These are phyloP conservation scores for Psettodes erumei DNA, from an alignment of 2,113 vertebrate genomes.

Conservation along the genomic window DNA sequence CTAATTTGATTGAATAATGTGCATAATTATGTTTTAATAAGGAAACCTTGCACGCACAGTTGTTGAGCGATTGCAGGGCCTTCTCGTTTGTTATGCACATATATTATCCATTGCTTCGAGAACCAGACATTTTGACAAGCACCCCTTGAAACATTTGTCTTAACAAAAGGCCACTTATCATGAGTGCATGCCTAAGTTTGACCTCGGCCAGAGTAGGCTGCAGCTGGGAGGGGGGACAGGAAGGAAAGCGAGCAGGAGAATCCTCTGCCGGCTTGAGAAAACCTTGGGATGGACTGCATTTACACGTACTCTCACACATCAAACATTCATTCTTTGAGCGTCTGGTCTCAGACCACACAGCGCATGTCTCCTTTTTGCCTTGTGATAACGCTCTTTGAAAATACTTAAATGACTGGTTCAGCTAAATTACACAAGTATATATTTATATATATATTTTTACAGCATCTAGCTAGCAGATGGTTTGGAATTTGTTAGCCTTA, in stretches of 20 bases:
- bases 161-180: constrained; percentile 63
- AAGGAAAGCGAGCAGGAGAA: neutral
- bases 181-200: constrained; percentile 56
- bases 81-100: constrained; percentile 62
- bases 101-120: constrained; percentile 49
- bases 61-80: constrained; percentile 46
- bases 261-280: constrained; percentile 11
- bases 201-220: constrained; percentile 36
- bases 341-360: constrained; percentile 1
- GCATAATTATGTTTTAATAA: constrained; percentile 66
- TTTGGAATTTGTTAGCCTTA: neutral
- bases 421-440: neutral
- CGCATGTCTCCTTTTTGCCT: neutral
- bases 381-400: neutral
- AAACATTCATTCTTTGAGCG: constrained; percentile 26
- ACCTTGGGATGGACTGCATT: constrained; percentile 11
- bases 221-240: constrained; percentile 26
- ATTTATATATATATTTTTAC: neutral
- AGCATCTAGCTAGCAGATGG: neutral
- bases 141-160: constrained; percentile 63
- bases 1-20: constrained; percentile 71
- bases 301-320: constrained; percentile 29
- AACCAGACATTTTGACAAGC: constrained; percentile 59
- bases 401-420: neutral
- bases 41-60: constrained; percentile 37